Evolutionary conservation across 2,797 vertebrate genomes (phyloP).

Genomic region (Sebastes iracundus): DNA sequence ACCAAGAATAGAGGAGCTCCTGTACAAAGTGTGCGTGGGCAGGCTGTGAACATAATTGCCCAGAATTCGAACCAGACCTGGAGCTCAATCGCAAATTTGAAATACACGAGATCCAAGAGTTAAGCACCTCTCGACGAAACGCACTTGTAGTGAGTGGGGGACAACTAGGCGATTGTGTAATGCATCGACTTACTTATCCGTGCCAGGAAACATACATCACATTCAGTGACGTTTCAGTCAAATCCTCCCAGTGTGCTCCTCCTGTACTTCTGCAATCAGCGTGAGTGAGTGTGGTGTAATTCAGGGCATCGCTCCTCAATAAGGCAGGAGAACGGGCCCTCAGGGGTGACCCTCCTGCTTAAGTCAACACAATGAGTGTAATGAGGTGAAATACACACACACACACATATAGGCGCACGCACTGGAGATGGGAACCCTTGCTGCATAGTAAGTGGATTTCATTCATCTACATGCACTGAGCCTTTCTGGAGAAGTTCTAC

Average conservation of each 20-base stretch:
- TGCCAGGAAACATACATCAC: slow-evolving; percentile 12
- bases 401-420: slow-evolving; percentile 13
- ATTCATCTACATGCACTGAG: slow-evolving; percentile 74
- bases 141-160: slow-evolving; percentile 33
- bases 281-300: slow-evolving; percentile 37
- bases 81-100: slow-evolving; percentile 38
- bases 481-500: slow-evolving; percentile 58
- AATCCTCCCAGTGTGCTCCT: slow-evolving; percentile 8
- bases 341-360: slow-evolving; percentile 73
- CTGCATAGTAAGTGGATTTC: slow-evolving; percentile 75
- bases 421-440: slow-evolving; percentile 48
- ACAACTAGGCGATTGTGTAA: slow-evolving; percentile 18
- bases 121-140: slow-evolving; percentile 43
- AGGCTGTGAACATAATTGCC: slow-evolving; percentile 50
- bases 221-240: neutral
- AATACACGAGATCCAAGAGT: slow-evolving; percentile 30
- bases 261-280: slow-evolving; percentile 27
- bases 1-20: slow-evolving; percentile 53
- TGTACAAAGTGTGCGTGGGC: slow-evolving; percentile 46
- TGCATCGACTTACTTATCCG: neutral
- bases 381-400: slow-evolving; percentile 72
- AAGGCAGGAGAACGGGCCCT: slow-evolving; percentile 57
- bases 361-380: slow-evolving; percentile 77
- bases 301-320: slow-evolving; percentile 66
- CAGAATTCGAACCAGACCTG: slow-evolving; percentile 39